Evolutionary conservation across 2,113 vertebrate genomes (phyloP).

Genomic region (Okapia johnstoni): DNA sequence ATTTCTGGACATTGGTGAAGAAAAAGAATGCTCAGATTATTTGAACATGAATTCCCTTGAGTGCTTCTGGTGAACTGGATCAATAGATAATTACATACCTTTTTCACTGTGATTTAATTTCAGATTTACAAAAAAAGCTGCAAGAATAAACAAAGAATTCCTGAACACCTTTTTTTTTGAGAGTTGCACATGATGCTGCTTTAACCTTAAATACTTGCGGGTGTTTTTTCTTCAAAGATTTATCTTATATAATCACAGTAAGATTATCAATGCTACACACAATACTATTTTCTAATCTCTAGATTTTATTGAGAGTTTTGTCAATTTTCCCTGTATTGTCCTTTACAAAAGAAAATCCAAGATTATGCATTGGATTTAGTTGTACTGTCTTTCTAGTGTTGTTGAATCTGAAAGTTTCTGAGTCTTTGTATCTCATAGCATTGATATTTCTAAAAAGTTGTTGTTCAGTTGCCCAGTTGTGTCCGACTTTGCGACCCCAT

Average conservation of each 20-base stretch:
- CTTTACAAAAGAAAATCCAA: not conserved
- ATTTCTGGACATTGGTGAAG: not conserved
- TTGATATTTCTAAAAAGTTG: not conserved
- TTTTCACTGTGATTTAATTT: not conserved
- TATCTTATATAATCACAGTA: not conserved
- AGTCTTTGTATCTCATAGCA: not conserved
- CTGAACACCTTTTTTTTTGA: not conserved
- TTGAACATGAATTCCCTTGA: not conserved
- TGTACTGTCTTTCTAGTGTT: not conserved
- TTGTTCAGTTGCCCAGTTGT: not conserved
- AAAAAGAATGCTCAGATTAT: not conserved
- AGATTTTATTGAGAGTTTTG: not conserved
- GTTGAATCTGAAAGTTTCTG: not conserved
- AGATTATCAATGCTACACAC: not conserved
- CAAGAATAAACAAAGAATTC: not conserved
- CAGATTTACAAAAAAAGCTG: not conserved
- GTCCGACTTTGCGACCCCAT: not conserved
- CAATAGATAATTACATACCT: not conserved
- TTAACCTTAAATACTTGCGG: not conserved
- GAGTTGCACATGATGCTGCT: not conserved
- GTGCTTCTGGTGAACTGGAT: not conserved
- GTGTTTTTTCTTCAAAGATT: not conserved
- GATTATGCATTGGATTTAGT: not conserved
- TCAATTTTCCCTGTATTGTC: not conserved
- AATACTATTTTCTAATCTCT: not conserved